These are phyloP conservation scores for Maccullochella peelii DNA, from an alignment of 2,113 vertebrate genomes.

Conservation along the genomic window DNA sequence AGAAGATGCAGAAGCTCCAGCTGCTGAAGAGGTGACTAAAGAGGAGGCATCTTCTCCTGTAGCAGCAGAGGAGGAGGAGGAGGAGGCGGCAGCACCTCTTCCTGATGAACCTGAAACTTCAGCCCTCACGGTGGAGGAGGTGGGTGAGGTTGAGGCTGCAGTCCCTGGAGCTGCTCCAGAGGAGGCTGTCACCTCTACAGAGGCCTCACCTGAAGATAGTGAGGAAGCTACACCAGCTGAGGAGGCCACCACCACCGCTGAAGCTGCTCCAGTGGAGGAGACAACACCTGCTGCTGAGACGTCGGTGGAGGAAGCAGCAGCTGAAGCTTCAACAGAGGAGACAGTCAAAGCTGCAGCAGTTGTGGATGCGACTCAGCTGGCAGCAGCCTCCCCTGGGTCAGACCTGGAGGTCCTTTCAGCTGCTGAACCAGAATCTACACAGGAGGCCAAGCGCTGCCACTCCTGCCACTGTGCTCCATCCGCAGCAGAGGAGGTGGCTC, in stretches of 20 bases:
- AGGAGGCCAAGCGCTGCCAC: constrained; percentile 34
- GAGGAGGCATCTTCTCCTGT: constrained; percentile 21
- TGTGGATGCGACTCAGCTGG: constrained; percentile 23
- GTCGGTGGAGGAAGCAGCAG: constrained; percentile 8
- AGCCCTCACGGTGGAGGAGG: background rate
- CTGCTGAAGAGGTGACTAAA: constrained; percentile 14
- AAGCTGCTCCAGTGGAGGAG: constrained; percentile 18
- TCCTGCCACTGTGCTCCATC: constrained; percentile 55
- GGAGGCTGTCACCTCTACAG: background rate
- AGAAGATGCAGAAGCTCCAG: constrained; percentile 30
- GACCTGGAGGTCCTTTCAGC: constrained; percentile 40
- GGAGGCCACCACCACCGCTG: constrained; percentile 16
- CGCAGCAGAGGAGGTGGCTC: constrained; percentile 28
- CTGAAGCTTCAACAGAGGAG: background rate
- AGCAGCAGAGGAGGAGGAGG: constrained; percentile 14
- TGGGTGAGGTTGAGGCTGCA: background rate
- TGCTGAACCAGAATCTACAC: constrained; percentile 40
- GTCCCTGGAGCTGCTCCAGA: constrained; percentile 3
- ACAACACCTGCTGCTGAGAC: constrained; percentile 16
- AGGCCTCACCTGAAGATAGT: constrained; percentile 17
- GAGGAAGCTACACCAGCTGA: constrained; percentile 14
- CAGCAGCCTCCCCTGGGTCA: constrained; percentile 42
- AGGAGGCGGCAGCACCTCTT: background rate
- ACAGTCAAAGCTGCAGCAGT: background rate
- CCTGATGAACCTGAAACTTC: constrained; percentile 21